phyloP scores from a whole-genome alignment of 2,888 invertebrate genomes.

The Chorisops tibialis region DNA sequence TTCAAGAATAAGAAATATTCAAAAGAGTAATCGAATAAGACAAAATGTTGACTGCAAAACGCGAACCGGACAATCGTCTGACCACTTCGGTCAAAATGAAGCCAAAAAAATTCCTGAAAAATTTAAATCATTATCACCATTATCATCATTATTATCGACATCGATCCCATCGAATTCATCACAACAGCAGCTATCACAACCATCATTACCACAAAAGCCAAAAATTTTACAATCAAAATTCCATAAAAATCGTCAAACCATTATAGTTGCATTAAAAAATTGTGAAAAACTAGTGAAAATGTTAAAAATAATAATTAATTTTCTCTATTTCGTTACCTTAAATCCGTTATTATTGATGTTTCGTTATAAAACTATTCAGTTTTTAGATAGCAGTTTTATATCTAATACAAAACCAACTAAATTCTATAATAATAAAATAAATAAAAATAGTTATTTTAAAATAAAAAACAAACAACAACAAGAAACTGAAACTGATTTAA shows the following conservation, averaged over 20 bases:
- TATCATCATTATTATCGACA: no score
- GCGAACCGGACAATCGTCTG: constrained; percentile 27
- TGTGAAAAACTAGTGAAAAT: constrained; percentile 15
- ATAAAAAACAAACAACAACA: not conserved
- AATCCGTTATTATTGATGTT: constrained; percentile 25
- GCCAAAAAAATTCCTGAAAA: not conserved
- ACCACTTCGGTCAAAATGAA: constrained; percentile 35
- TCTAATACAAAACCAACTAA: constrained; percentile 14
- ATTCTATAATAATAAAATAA: not conserved
- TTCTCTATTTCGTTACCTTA: constrained; percentile 29
- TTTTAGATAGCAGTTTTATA: constrained; percentile 34
- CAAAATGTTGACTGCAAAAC: constrained; percentile 13
- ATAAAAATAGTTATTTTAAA: not conserved
- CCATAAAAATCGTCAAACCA: not conserved
- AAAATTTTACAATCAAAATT: constrained; percentile 11
- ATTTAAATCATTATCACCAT: not conserved
- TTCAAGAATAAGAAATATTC: constrained; percentile 23
- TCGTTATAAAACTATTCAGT: constrained; percentile 28
- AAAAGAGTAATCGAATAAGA: constrained; percentile 17
- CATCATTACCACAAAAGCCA: not conserved
- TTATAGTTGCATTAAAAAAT: constrained; percentile 19
- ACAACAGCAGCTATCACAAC: constrained; percentile 20
- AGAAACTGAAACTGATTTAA: not conserved
- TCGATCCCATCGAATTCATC: not conserved
- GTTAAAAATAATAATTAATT: constrained; percentile 26